Base-by-base conservation (phyloP, 37 sponge, comb jelly and placozoan species). In the Dysidea cf. avara region DNA sequence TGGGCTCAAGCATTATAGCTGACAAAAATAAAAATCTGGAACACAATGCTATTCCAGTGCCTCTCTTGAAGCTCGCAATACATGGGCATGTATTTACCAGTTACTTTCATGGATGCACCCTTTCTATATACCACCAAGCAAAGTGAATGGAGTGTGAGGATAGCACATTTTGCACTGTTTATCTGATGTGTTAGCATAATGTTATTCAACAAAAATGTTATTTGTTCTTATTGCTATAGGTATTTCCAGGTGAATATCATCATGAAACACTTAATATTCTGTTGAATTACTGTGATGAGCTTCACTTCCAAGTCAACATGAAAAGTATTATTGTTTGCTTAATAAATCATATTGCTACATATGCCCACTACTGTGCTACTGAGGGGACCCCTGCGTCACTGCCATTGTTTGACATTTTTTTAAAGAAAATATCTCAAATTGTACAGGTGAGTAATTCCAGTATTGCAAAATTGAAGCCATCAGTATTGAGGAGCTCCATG, bases 221-320 rank as follows among this genome's bases (percentile, higher is more conserved):
- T n/a, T n/a, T n/a, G n/a, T n/a, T n/a, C n/a, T n/a, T n/a, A n/a
- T n/a, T n/a, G 32, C 5, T 13, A 35, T 60, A 93, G 94, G 97
- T 96, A 39, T 98, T 98, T 54, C 99, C 99, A 0, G 99, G 95
- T 66, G 99, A 98, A 81, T 95, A 92, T 76, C 99, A 98, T 65
- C 83, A 95, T 46, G 75, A 74, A 31, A 94, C 99, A 7, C 77
- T 98, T 59, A 85, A 85, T 58, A 74, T 64, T 11, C 87, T 92
- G 71, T 81, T 97, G 60, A 75, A 90, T 78, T 67, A 86, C 3
- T 88, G 90, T 76, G 83, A 82, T 52, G 86, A 88, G 4, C 76
- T 95, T 17, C 90, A 89, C 63, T 69, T 81, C 63, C 37, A 35
- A 37, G 99, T 98, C 39, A 95, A 92, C 46, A 93, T 98, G 29